Conservation (phyloP, 2,113 vertebrate species). For the Cynoglossus semilaevis region DNA sequence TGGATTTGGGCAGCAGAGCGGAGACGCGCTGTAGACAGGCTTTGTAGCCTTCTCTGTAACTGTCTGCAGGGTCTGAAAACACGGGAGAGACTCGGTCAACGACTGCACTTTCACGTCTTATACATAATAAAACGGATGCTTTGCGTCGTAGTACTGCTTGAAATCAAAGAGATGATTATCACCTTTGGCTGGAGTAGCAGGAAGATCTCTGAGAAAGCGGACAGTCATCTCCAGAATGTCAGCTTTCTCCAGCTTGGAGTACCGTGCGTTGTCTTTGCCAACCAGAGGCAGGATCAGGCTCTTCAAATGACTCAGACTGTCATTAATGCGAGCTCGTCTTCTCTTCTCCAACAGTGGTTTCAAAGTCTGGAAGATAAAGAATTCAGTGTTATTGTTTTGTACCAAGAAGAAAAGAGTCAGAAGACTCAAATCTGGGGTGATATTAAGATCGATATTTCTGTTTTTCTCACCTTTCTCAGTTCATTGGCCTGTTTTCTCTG, state of each 20-base stretch:
- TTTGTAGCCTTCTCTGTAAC: constrained; percentile 83
- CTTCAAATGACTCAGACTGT: constrained; percentile 83
- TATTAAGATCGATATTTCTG: not conserved
- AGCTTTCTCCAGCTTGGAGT: constrained; percentile 89
- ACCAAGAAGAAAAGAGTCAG: not conserved
- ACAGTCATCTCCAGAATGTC: constrained; percentile 92
- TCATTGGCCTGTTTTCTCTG: constrained; percentile 77
- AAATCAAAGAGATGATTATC: constrained; percentile 31
- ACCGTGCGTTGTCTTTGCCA: constrained; percentile 83
- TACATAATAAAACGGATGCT: not conserved
- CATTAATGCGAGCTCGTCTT: constrained; percentile 85
- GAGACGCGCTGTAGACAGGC: constrained; percentile 82
- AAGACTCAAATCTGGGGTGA: not conserved
- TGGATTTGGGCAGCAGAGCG: constrained; percentile 72
- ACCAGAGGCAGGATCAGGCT: constrained; percentile 83
- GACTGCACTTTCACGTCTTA: not conserved
- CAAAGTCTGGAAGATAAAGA: constrained; percentile 70
- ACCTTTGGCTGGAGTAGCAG: constrained; percentile 71
- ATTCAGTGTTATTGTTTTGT: constrained; percentile 24
- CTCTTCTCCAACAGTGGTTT: constrained; percentile 85
- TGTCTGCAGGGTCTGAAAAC: constrained; percentile 67
- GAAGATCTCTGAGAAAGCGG: constrained; percentile 82
- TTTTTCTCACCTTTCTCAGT: constrained; percentile 77
- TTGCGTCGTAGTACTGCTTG: not conserved
- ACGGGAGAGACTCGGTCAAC: constrained; percentile 18